Evolutionary conservation across 2,888 invertebrate genomes (phyloP).

Genomic region (Arrhopalites spinosus): DNA sequence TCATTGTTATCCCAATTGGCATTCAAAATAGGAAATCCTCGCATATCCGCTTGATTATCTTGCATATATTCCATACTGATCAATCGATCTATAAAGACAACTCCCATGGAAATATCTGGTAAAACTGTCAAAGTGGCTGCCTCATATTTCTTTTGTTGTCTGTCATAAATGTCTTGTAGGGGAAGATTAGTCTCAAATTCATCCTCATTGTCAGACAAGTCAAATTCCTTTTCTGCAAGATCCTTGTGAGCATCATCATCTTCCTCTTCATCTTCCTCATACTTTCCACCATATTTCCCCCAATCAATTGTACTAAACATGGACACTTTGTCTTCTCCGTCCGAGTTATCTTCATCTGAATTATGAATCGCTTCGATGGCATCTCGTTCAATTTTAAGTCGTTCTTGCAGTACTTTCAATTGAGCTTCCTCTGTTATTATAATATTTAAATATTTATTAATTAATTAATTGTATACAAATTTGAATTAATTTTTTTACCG

Average conservation of each 20-base stretch:
- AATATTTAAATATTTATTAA: no score
- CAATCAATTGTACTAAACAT: constrained; percentile 35
- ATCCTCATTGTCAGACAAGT: constrained; percentile 46
- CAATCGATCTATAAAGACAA: constrained; percentile 50
- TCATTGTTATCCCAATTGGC: constrained; percentile 26
- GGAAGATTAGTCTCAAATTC: constrained; percentile 46
- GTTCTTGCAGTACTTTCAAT: constrained; percentile 17
- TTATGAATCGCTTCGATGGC: constrained; percentile 10
- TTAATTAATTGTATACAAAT: not conserved
- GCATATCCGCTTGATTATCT: constrained; percentile 52
- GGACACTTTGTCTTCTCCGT: constrained; percentile 38
- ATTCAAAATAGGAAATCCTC: constrained; percentile 44
- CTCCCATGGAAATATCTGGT: constrained; percentile 51
- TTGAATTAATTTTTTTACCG: constrained; percentile 30
- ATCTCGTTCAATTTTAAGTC: constrained; percentile 26
- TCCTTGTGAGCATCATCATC: constrained; percentile 29
- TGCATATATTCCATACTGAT: constrained; percentile 53
- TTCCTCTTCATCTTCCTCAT: constrained; percentile 43
- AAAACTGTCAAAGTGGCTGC: constrained; percentile 38
- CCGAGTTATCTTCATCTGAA: constrained; percentile 35
- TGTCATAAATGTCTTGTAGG: constrained; percentile 45
- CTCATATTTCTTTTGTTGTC: constrained; percentile 34
- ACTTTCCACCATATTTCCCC: constrained; percentile 44
- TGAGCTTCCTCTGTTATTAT: constrained; percentile 26
- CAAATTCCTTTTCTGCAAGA: constrained; percentile 49